Conservation (phyloP, 2,888 invertebrate species). For the Teleiodes luculella region DNA sequence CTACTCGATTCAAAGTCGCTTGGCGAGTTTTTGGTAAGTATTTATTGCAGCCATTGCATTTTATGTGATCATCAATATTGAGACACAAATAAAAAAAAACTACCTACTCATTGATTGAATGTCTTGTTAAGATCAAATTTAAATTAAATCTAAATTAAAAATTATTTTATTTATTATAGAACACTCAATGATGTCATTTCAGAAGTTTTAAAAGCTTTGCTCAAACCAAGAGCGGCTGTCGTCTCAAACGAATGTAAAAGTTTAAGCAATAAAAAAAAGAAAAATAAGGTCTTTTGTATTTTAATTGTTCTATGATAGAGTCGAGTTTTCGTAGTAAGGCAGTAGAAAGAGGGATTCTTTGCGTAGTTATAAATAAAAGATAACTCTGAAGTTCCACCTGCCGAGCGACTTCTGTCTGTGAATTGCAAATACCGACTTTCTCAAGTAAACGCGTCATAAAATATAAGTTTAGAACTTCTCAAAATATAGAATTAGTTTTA, state of each 20-base stretch:
- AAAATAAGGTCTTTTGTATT: neutral
- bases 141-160: no score
- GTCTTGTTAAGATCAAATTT: no score
- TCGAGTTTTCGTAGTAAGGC: conserved; percentile 37
- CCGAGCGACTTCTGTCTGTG: conserved; percentile 63
- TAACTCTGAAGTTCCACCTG: conserved; percentile 67
- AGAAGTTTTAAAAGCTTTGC: no score
- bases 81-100: no score
- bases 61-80: conserved; percentile 3
- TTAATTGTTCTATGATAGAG: neutral
- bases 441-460: conserved; percentile 43
- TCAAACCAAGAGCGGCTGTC: no score
- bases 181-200: no score
- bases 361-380: conserved; percentile 76
- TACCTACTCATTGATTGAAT: neutral
- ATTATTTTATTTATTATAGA: no score
- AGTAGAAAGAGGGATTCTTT: conserved; percentile 46
- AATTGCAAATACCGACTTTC: conserved; percentile 70
- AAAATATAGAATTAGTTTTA: neutral
- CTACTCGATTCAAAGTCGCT: conserved; percentile 25
- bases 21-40: neutral
- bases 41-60: neutral
- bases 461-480: conserved; percentile 35
- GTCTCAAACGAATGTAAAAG: no score
- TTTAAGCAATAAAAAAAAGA: no score